Conservation (phyloP, 2,113 vertebrate species). For the Antigone vipio region DNA sequence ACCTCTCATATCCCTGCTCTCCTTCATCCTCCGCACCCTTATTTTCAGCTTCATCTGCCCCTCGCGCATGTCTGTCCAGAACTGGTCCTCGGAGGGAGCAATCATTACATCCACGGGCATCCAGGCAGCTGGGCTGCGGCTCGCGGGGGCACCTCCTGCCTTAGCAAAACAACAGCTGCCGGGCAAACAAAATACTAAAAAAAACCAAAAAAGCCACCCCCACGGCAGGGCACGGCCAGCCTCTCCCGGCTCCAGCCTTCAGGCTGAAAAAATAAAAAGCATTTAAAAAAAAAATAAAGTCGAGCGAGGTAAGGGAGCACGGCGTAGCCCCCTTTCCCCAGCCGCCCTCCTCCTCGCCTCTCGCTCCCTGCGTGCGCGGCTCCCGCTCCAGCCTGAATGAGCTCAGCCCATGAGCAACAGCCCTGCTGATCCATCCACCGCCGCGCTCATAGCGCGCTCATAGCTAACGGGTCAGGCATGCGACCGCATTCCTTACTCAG, state of each 20-base stretch:
- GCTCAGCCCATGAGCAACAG: slow-evolving; percentile 41
- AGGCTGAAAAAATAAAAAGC: background rate
- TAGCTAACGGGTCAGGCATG: slow-evolving; percentile 75
- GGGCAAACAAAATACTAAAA: background rate
- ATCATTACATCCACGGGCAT: slow-evolving; percentile 88
- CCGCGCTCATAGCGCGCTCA: slow-evolving; percentile 74
- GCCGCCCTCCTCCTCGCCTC: slow-evolving; percentile 31
- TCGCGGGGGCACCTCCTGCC: slow-evolving; percentile 22
- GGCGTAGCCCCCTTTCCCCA: background rate
- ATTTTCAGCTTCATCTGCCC: slow-evolving; percentile 91
- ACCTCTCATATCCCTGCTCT: slow-evolving; percentile 88
- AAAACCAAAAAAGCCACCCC: background rate
- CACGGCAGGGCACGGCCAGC: background rate
- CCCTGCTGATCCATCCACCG: slow-evolving; percentile 12
- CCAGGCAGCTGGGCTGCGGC: slow-evolving; percentile 53
- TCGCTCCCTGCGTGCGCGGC: background rate
- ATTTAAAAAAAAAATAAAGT: background rate
- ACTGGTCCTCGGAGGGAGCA: slow-evolving; percentile 80
- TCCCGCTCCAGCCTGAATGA: slow-evolving; percentile 31
- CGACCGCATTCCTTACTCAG: slow-evolving; percentile 93
- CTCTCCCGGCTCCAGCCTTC: slow-evolving; percentile 9
- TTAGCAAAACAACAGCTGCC: slow-evolving; percentile 38
- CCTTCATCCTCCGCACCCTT: slow-evolving; percentile 89
- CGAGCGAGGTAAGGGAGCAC: slow-evolving; percentile 21
- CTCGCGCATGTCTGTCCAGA: slow-evolving; percentile 83